phyloP scores from a whole-genome alignment of 92 coral and sea anemone species.

The Micromussa lordhowensis region DNA sequence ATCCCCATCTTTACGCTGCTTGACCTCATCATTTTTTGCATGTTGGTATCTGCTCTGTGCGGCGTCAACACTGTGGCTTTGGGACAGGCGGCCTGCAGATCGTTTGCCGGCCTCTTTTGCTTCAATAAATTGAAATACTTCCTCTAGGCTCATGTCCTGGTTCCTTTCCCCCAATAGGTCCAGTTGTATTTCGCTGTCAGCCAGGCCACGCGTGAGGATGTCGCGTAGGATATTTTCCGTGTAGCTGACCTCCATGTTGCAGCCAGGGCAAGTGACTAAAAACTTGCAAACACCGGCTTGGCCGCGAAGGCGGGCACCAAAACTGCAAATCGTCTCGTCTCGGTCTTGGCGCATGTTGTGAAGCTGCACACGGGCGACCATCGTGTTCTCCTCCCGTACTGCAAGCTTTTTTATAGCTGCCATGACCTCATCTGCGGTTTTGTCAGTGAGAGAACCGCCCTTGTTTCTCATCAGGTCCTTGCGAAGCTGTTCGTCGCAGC shows the following conservation, averaged over 20 bases:
- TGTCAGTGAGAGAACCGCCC: conserved; percentile 65
- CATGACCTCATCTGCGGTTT: conserved; percentile 53
- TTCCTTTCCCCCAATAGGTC: conserved; percentile 58
- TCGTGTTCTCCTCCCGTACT: conserved; percentile 62
- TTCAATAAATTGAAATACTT: conserved; percentile 64
- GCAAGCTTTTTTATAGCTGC: conserved; percentile 65
- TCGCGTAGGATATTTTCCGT: conserved; percentile 48
- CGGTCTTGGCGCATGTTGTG: conserved; percentile 70
- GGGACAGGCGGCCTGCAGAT: conserved; percentile 67
- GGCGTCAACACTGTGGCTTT: conserved; percentile 47
- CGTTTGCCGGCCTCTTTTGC: conserved; percentile 70
- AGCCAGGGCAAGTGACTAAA: conserved; percentile 2
- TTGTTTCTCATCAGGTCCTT: conserved; percentile 68
- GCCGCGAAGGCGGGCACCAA: conserved; percentile 62
- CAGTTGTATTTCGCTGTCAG: conserved; percentile 64
- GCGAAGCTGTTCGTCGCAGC: conserved; percentile 74
- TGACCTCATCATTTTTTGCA: conserved; percentile 32
- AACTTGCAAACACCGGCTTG: conserved; percentile 70
- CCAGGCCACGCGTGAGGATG: conserved; percentile 51
- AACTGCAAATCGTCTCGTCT: conserved; percentile 57
- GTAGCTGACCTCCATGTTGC: conserved; percentile 41
- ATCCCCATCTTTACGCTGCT: conserved; percentile 24
- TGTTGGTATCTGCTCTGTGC: conserved; percentile 60
- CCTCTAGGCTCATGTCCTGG: conserved; percentile 60
- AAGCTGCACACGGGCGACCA: conserved; percentile 70